Percentiles rank a stretch among this genome's conserved stretches.
Evolutionary conservation across 1,140 invertebrate species (phyloP).

Genomic region (Choristoneura fumiferana): DNA sequence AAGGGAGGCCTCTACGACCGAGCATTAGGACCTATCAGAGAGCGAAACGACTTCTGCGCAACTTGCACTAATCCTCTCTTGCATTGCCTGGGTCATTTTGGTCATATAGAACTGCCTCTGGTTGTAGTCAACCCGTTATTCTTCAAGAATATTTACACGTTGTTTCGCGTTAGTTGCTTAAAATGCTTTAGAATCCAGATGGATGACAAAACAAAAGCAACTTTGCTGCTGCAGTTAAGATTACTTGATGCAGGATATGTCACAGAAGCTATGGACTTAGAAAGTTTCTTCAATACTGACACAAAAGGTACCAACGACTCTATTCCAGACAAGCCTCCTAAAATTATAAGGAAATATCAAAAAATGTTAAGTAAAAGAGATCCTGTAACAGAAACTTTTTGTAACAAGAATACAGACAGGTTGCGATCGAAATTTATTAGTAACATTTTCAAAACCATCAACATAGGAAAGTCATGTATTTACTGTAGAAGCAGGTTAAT

Average conservation of each 20-base stretch:
- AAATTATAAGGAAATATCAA: slow-evolving; percentile 64
- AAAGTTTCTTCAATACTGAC: slow-evolving; percentile 61
- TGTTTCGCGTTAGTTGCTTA: slow-evolving; percentile 85
- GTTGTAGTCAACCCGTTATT: slow-evolving; percentile 96
- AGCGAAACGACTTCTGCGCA: slow-evolving; percentile 85
- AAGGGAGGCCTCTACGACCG: slow-evolving; percentile 93
- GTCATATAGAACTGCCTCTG: slow-evolving; percentile 95
- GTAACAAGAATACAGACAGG: slow-evolving; percentile 81
- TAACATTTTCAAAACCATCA: slow-evolving; percentile 79
- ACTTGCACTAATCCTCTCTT: slow-evolving; percentile 87
- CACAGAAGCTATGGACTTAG: slow-evolving; percentile 84
- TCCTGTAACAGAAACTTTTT: slow-evolving; percentile 58
- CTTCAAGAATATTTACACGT: slow-evolving; percentile 84
- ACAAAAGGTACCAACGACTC: slow-evolving; percentile 25
- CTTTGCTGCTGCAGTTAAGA: slow-evolving; percentile 86
- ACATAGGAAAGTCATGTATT: slow-evolving; percentile 80
- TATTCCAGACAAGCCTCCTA: slow-evolving; percentile 47
- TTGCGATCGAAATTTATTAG: slow-evolving; percentile 81
- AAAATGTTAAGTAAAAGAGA: slow-evolving; percentile 65
- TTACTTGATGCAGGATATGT: slow-evolving; percentile 88
- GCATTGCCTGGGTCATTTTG: slow-evolving; percentile 95
- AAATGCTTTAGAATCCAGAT: slow-evolving; percentile 86
- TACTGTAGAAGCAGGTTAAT: slow-evolving; percentile 81
- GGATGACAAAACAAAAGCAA: slow-evolving; percentile 82
- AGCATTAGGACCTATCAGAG: slow-evolving; percentile 82